Evolutionary conservation across 2,888 invertebrate species (phyloP), one percentile per base, ranked within the genome.

Genomic region (Lepeophtheirus nordmannii): DNA sequence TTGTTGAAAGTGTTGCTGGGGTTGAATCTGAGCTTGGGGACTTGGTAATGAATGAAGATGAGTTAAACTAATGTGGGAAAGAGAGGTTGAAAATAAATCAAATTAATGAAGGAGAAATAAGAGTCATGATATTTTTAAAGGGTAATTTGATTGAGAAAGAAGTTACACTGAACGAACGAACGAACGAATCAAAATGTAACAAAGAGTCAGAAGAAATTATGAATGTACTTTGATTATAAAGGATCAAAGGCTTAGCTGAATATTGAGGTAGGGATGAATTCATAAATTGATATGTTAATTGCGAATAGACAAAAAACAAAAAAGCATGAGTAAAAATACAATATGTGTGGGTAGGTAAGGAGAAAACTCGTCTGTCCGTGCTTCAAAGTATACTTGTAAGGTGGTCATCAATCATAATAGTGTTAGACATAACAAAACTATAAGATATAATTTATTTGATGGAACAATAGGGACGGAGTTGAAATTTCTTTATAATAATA

Each of bases 341-440:
- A 30, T 30, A 30, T 5, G 2, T 30, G 30, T 30, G 7, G 7
- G 7, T 2, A 30, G 30, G 30, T 30, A 7, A 30, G 7, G 30
- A 30, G 2, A 46, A 46, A 46, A 46, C 53, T 46, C 53, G 53
- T 46, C 53, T 46, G 53, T 46, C 53, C 53, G 53, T 46, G 53
- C 53, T 46, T 46, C 53, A 46, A 46, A 46, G 53, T 46, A n/a
- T 30, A 30, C 30, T 30, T 30, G 30, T 30, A 46, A n/a, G 14
- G 53, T 8, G 53, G 53, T 46, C 53, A 46, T 46, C 53, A 46
- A 46, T 46, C n/a, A 17, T n/a, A 17, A 8, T n/a, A n/a, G 53
- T 46, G 53, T 46, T 46, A 46, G 53, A 46, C 5, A 46, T 30
- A 46, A n/a, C 53, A 46, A 46, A 46, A 46, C 53, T 46, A 5